Evolutionary conservation across 2,797 vertebrate genomes (phyloP).

Genomic region (Sparidentex hasta): DNA sequence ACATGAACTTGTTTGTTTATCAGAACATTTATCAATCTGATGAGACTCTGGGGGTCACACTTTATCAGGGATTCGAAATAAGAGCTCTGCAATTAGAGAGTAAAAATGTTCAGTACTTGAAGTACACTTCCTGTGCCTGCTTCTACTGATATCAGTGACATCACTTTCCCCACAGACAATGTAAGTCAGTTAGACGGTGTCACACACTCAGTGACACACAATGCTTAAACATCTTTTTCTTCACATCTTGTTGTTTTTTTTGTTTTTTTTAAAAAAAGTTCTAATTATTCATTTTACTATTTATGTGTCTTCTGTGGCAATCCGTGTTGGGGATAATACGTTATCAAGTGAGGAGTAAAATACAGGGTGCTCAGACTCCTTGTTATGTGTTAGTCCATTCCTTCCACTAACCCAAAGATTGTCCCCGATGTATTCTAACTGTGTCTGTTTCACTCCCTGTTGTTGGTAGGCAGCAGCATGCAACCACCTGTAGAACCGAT

Average conservation of each 20-base stretch:
- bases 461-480: too few relatives aligned
- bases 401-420: too few relatives aligned
- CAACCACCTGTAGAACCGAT: too few relatives aligned
- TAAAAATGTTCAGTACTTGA: constrained; percentile 15
- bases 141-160: background rate
- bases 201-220: too few relatives aligned
- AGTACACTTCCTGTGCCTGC: constrained; percentile 13
- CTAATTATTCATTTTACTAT: background rate
- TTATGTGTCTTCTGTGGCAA: background rate
- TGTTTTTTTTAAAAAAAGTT: background rate
- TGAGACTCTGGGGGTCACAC: background rate
- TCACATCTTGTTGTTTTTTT: background rate
- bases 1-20: constrained; percentile 35
- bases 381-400: too few relatives aligned
- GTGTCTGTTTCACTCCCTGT: too few relatives aligned
- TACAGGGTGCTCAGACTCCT: too few relatives aligned
- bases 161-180: background rate
- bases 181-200: constrained; percentile 1
- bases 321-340: too few relatives aligned
- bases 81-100: constrained; percentile 6
- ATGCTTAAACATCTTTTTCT: background rate
- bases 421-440: too few relatives aligned
- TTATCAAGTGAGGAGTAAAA: too few relatives aligned
- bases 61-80: constrained; percentile 1
- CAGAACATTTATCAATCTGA: constrained; percentile 17